Conservation (phyloP, 2,797 vertebrate genomes). For the Oophaga sylvatica region DNA sequence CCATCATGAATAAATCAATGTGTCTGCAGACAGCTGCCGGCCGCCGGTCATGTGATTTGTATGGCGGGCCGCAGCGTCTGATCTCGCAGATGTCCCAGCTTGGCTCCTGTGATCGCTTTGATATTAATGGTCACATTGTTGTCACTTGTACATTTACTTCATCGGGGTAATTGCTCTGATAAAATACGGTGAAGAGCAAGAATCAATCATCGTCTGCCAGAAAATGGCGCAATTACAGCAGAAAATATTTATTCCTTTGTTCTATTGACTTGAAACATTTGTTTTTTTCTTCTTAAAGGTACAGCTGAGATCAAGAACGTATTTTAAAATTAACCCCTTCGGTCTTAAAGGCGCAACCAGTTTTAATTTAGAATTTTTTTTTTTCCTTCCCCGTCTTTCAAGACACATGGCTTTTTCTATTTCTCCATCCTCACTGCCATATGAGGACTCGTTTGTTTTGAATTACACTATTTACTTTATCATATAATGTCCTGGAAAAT, state of each 20-base stretch:
- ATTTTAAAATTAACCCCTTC: too few species aligned
- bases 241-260: background rate
- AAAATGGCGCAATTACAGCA: background rate
- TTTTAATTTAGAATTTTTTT: too few species aligned
- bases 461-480: too few species aligned
- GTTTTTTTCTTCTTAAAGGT: background rate
- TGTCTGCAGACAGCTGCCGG: conserved; percentile 34
- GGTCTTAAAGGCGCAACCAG: too few species aligned
- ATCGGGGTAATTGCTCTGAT: background rate
- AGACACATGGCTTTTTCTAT: too few species aligned
- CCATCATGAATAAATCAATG: conserved; percentile 46
- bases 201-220: background rate
- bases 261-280: background rate
- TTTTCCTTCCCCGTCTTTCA: too few species aligned
- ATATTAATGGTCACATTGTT: background rate
- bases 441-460: too few species aligned
- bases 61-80: conserved; percentile 8
- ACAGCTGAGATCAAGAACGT: too few species aligned
- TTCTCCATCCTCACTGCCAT: too few species aligned
- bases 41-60: conserved; percentile 8
- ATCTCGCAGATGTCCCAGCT: background rate
- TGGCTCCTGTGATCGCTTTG: background rate
- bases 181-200: background rate
- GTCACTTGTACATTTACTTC: background rate
- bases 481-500: too few species aligned